phyloP scores from a whole-genome alignment of 23 tunicate genomes.

The Phallusia fumigata region DNA sequence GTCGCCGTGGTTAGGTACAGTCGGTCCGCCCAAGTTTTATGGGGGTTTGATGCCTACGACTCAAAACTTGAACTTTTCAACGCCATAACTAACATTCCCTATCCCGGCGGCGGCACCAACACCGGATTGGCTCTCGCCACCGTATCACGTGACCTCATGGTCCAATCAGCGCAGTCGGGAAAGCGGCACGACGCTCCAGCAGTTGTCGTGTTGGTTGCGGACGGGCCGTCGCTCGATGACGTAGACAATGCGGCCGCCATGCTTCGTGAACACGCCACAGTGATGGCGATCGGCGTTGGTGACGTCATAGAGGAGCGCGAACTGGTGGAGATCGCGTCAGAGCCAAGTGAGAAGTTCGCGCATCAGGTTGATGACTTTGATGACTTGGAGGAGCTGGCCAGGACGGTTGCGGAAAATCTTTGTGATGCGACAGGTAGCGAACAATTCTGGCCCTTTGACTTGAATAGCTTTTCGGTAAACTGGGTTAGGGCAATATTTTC shows the following conservation, averaged over 20 bases:
- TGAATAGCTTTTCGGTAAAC: no score
- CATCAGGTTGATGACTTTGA: conserved; percentile 22
- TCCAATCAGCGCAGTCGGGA: conserved; percentile 14
- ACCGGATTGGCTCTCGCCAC: conserved; percentile 44
- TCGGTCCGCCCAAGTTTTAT: conserved; percentile 12
- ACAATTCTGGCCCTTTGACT: no score
- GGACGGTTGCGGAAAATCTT: conserved; percentile 24
- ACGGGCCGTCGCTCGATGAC: conserved; percentile 44
- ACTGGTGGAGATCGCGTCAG: conserved; percentile 31
- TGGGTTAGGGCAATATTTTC: no score
- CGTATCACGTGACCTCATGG: conserved; percentile 25
- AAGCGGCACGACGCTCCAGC: conserved; percentile 31
- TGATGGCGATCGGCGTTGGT: conserved; percentile 45
- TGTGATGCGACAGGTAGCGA: conserved; percentile 49
- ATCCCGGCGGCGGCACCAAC: conserved; percentile 38
- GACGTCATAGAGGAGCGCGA: conserved; percentile 7
- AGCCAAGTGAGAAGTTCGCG: conserved; percentile 46
- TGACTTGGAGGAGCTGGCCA: conserved; percentile 21
- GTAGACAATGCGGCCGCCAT: conserved; percentile 17
- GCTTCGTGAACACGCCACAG: conserved; percentile 35
- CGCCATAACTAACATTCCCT: conserved; percentile 23
- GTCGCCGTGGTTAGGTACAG: conserved; percentile 43
- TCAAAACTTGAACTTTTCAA: not conserved
- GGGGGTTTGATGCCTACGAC: conserved; percentile 23
- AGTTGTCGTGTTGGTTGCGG: conserved; percentile 35